Evolutionary conservation across 2,113 vertebrate species (phyloP).

Genomic region (Lethenteron camtschaticum): DNA sequence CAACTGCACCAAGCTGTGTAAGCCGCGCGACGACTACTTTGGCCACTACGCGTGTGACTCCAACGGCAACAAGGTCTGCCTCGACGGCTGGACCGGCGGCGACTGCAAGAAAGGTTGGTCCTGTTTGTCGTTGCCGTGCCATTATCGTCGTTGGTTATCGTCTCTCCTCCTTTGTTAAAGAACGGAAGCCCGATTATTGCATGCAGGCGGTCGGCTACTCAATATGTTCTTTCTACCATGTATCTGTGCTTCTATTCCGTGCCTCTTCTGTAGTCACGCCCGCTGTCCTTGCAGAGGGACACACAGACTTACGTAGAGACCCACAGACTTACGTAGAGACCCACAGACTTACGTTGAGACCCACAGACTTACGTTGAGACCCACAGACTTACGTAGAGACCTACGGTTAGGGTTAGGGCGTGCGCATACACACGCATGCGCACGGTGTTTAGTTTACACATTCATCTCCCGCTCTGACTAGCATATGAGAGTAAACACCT

Average conservation of each 20-base stretch:
- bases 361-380: too few species aligned
- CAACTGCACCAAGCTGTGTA: slow-evolving; percentile 3
- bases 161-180: background rate
- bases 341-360: too few species aligned
- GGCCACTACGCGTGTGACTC: slow-evolving; percentile 1
- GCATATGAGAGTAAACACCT: background rate
- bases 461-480: background rate
- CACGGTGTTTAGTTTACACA: too few species aligned
- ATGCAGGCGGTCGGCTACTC: background rate
- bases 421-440: too few species aligned
- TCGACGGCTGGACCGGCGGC: background rate
- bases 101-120: background rate
- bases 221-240: background rate
- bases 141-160: background rate
- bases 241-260: slow-evolving; percentile 1
- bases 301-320: too few species aligned
- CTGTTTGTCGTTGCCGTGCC: background rate
- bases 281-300: background rate
- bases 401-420: too few species aligned
- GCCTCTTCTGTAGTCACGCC: background rate
- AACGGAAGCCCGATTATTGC: background rate
- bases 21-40: background rate
- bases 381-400: too few species aligned
- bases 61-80: slow-evolving; percentile 4
- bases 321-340: too few species aligned